Evolutionary conservation across 64 coral and sea anemone genomes (phyloP).

Genomic region (Trachythela sp.): DNA sequence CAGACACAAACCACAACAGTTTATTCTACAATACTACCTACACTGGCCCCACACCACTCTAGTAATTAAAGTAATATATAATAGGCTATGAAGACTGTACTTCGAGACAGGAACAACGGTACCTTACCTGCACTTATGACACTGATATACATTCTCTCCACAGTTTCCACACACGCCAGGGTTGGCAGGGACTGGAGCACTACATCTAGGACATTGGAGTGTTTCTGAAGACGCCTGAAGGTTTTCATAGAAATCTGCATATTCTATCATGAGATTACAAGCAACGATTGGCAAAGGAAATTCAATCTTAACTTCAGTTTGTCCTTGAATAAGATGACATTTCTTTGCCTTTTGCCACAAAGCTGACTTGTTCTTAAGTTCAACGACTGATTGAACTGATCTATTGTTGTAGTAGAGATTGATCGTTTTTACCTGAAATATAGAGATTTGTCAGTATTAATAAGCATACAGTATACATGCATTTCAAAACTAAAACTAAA

Average conservation of each 20-base stretch:
- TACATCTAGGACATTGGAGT: constrained; percentile 94
- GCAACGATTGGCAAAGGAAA: constrained; percentile 95
- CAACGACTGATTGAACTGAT: constrained; percentile 88
- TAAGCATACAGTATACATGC: too few species aligned
- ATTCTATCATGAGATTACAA: constrained; percentile 97
- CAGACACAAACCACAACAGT: too few species aligned
- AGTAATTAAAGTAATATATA: not conserved
- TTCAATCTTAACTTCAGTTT: constrained; percentile 97
- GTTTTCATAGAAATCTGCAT: constrained; percentile 96
- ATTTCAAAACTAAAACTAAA: too few species aligned
- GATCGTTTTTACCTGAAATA: constrained; percentile 75
- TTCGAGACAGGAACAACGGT: not conserved
- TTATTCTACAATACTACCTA: too few species aligned
- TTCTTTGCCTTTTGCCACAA: constrained; percentile 98
- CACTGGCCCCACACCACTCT: too few species aligned
- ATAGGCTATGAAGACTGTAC: not conserved
- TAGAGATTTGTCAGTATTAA: too few species aligned
- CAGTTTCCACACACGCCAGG: constrained; percentile 98
- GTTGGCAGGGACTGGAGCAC: constrained; percentile 87
- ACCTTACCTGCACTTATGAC: constrained; percentile 91
- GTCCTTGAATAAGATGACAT: constrained; percentile 91
- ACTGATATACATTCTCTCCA: constrained; percentile 98
- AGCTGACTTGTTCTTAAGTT: constrained; percentile 97
- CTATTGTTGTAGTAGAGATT: constrained; percentile 99
- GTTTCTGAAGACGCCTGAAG: constrained; percentile 96